These are phyloP conservation scores for Psylliodes chrysocephalus DNA, from an alignment of 2,888 invertebrate genomes.

Conservation along the genomic window DNA sequence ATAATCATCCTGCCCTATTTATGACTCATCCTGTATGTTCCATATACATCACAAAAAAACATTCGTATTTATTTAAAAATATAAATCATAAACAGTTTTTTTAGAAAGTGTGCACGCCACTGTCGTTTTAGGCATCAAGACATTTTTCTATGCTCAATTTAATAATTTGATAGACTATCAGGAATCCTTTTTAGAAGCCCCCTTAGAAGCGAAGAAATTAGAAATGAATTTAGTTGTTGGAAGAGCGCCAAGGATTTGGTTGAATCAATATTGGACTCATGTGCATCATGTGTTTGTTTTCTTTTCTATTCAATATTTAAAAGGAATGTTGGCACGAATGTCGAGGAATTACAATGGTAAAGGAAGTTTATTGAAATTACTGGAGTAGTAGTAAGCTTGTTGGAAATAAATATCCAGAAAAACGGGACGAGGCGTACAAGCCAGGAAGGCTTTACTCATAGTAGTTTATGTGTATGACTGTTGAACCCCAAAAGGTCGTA, in stretches of 20 bases:
- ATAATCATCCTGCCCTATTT: too few relatives aligned
- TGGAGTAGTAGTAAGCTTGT: constrained; percentile 13
- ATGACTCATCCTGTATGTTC: too few relatives aligned
- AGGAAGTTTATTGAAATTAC: constrained; percentile 27
- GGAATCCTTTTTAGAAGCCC: constrained; percentile 1
- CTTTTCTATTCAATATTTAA: constrained; percentile 19
- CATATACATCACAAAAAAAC: too few relatives aligned
- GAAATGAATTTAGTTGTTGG: constrained; percentile 24
- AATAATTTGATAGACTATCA: constrained; percentile 9
- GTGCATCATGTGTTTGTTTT: constrained; percentile 21
- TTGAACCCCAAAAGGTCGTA: neutral
- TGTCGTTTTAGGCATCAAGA: neutral
- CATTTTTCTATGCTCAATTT: constrained; percentile 1
- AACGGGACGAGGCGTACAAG: neutral
- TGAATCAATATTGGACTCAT: constrained; percentile 30
- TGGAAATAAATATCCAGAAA: constrained; percentile 16
- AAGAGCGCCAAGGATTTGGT: constrained; percentile 17
- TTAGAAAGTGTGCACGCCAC: too few relatives aligned
- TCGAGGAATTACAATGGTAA: constrained; percentile 16
- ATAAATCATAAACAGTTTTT: too few relatives aligned
- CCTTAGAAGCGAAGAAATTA: neutral
- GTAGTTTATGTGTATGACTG: neutral
- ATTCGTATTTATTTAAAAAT: too few relatives aligned
- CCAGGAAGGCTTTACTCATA: constrained; percentile 4
- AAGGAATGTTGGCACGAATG: constrained; percentile 24